Base-by-base conservation (phyloP, 2,113 vertebrate genomes). In the Coryphaenoides rupestris region DNA sequence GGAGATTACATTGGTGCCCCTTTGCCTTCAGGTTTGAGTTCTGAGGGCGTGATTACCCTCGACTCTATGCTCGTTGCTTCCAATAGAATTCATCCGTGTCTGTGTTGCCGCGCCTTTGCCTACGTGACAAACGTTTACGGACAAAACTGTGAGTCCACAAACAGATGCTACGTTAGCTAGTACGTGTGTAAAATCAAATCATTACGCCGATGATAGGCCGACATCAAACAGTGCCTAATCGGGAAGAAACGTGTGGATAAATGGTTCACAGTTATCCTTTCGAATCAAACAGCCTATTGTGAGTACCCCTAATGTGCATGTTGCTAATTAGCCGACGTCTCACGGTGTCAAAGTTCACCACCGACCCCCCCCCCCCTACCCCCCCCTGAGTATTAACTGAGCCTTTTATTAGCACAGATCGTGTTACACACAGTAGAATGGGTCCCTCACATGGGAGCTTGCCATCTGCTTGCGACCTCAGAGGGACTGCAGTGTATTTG, bases 1-100 rank as follows among this genome's bases (percentile, higher is more conserved):
- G 60, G 66, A 68, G 67, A 81, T 88, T 85, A 83, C 65, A 75
- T 57, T 72, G 22, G 66, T 71, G 62, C 54, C 55, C 69, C 63
- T 76, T 72, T 9, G 23, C 24, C 33, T 49, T 24, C 16, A 67
- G 21, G 72, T 75, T 74, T 72, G 23, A 53, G 54, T 63, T 55
- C n/a, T n/a, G 61, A 66, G 47, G 58, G 9, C 40, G 56, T 9
- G 14, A 64, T 65, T 47, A 26, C 15, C 57, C 50, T 17, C 68
- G n/a, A n/a, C n/a, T n/a, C n/a, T n/a, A n/a, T 40, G 7, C 33
- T 9, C 7, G 33, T 40, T 40, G 33, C 33, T 40, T 40, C 33
- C 7, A 40, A 40, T 9, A 13, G 2, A 40, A 40, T 40, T 40
- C 4, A 40, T 40, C 33, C n/a, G n/a, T 77, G 50, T 1, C 19